Base-by-base conservation (phyloP, 2,888 invertebrate genomes). In the Zaprionus bogoriensis region DNA sequence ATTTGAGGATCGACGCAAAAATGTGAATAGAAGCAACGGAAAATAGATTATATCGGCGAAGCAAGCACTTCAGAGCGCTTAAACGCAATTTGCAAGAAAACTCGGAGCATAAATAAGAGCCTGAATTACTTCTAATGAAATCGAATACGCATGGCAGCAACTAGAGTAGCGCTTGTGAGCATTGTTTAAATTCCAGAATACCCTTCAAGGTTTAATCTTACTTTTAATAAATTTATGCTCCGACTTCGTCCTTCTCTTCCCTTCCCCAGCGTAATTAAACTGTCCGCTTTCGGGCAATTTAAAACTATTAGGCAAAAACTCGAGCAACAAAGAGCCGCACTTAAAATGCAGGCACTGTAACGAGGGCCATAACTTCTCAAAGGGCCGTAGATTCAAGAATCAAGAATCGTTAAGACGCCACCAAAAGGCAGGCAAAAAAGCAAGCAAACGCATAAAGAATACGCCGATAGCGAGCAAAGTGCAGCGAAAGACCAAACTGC, bases 1-100 rank as follows among this genome's bases (percentile, higher is more conserved):
- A 84, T 81, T 75, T 84, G 72, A 59, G 67, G 53, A 44, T 41
- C 47, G 54, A 36, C 53, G 64, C 28, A 25, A 25, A 52, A 36
- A 14, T 25, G 17, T 7, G 12, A 46, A 23, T 14, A 28, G 23
- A 4, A 44, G 42, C 14, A 20, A 38, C 14, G 17, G 42, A 52
- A 67, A 66, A 27, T 60, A 51, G n/a, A 54, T 53, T 46, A 53
- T 59, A 59, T 50, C 36, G 27, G 36, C 42, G 17, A n/a, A 25
- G 9, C 45, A 50, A 65, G 50, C 36, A 52, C 32, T 17, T 17
- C 14, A 25, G 32, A 30, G 48, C 44, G 47, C 61, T 65, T 55
- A 44, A 54, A 60, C 60, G 50, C 50, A 67, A 66, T 51, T 67
- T 61, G 42, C 12, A 27, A 52, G 42, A 59, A 36, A 36, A 17